Percentiles rank a stretch among this genome's conserved stretches.
Evolutionary conservation across 2,113 vertebrate species (phyloP).

Genomic region (Sphyrna mokarran): DNA sequence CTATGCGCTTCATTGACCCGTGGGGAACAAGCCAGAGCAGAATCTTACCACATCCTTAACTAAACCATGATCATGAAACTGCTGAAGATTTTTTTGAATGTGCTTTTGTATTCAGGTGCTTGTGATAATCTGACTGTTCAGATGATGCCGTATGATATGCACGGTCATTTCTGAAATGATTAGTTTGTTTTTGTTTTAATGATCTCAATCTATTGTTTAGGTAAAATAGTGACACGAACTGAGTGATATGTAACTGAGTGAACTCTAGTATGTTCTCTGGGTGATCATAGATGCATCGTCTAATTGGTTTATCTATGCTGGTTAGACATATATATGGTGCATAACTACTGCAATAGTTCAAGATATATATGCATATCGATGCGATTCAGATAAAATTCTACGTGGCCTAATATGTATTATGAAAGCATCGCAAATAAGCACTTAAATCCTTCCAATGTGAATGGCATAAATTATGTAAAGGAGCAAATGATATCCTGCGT

Average conservation of each 20-base stretch:
- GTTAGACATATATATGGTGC: background rate
- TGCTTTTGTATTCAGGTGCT: background rate
- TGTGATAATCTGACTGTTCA: constrained; percentile 24
- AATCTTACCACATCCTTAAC: constrained; percentile 20
- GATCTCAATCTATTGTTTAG: background rate
- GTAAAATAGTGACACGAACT: background rate
- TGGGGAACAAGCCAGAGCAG: background rate
- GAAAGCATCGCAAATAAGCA: background rate
- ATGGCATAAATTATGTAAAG: background rate
- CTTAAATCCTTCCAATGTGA: background rate
- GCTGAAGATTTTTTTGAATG: background rate
- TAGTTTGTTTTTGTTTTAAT: constrained; percentile 2
- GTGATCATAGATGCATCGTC: background rate
- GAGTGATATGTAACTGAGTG: background rate
- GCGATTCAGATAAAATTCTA: background rate
- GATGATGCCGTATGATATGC: background rate
- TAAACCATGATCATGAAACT: constrained; percentile 11
- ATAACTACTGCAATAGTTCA: background rate
- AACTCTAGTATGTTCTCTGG: background rate
- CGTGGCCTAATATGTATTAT: background rate
- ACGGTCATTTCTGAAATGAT: constrained; percentile 17
- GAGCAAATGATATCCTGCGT: background rate
- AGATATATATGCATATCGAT: background rate
- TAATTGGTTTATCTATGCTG: background rate
- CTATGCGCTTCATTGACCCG: background rate